phyloP scores from a whole-genome alignment of 2,888 invertebrate species.

The Imbricaverruca yamaguchii region DNA sequence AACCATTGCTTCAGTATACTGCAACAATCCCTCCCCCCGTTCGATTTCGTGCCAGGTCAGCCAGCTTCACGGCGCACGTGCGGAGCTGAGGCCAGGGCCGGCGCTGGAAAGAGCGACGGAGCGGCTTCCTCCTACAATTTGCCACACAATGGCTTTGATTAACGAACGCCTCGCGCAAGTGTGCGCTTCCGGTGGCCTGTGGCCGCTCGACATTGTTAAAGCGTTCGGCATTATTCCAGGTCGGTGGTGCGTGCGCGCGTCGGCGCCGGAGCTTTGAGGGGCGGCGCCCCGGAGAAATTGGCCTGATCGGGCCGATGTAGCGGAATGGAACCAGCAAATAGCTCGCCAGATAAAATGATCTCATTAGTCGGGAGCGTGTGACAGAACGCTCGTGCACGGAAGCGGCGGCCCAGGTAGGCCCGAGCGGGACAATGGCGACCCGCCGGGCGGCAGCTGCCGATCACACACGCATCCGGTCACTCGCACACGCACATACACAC shows the following conservation, averaged over 20 bases:
- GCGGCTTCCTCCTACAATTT: too few relatives aligned
- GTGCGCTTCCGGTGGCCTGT: neutral
- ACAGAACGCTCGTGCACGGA: neutral
- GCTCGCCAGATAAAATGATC: slow-evolving; percentile 15
- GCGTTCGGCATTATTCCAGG: slow-evolving; percentile 2
- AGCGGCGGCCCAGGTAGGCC: neutral
- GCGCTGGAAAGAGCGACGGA: too few relatives aligned
- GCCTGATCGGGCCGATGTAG: neutral
- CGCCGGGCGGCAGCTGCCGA: neutral
- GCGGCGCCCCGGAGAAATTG: neutral
- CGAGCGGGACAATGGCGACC: neutral
- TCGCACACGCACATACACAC: too few relatives aligned
- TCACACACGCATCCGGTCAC: neutral
- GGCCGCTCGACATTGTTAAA: neutral
- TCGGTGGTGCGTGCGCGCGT: neutral
- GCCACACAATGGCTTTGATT: slow-evolving; percentile 6
- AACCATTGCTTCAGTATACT: too few relatives aligned
- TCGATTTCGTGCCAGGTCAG: too few relatives aligned
- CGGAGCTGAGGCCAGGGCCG: too few relatives aligned
- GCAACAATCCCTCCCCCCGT: too few relatives aligned
- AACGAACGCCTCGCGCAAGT: neutral
- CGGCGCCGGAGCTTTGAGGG: slow-evolving; percentile 14
- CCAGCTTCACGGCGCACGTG: too few relatives aligned
- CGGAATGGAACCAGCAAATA: slow-evolving; percentile 8
- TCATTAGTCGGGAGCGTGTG: neutral